Conservation (phyloP, 1,140 invertebrate genomes). For the Plodia interpunctella region DNA sequence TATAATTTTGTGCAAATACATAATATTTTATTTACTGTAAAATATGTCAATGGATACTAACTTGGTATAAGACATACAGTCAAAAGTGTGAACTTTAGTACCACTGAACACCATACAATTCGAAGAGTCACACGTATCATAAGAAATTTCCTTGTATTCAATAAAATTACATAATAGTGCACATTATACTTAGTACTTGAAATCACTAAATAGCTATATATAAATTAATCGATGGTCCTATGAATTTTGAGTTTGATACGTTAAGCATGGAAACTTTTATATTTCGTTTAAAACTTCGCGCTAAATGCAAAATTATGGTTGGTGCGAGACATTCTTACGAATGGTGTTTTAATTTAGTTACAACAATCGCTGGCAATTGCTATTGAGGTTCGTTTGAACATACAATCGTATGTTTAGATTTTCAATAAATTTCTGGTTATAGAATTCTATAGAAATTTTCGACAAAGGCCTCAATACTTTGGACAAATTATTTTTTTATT, state of each 20-base stretch:
- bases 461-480: too few species aligned
- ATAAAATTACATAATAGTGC: conserved; percentile 49
- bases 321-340: too few species aligned
- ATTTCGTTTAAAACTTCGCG: not conserved
- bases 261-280: not conserved
- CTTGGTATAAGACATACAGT: conserved; percentile 14
- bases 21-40: too few species aligned
- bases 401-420: too few species aligned
- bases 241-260: conserved; percentile 10
- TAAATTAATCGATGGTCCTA: conserved; percentile 54
- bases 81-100: conserved; percentile 2
- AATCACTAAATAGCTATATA: conserved; percentile 33
- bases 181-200: conserved; percentile 43
- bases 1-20: conserved; percentile 9
- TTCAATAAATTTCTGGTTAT: too few species aligned
- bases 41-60: conserved; percentile 13
- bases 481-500: too few species aligned
- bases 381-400: too few species aligned
- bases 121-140: conserved; percentile 11
- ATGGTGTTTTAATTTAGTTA: too few species aligned
- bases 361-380: too few species aligned
- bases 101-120: conserved; percentile 14
- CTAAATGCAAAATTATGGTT: too few species aligned
- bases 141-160: conserved; percentile 16
- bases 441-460: too few species aligned